Base-by-base conservation (phyloP, 2,113 vertebrate genomes). In the Carassius carassius region DNA sequence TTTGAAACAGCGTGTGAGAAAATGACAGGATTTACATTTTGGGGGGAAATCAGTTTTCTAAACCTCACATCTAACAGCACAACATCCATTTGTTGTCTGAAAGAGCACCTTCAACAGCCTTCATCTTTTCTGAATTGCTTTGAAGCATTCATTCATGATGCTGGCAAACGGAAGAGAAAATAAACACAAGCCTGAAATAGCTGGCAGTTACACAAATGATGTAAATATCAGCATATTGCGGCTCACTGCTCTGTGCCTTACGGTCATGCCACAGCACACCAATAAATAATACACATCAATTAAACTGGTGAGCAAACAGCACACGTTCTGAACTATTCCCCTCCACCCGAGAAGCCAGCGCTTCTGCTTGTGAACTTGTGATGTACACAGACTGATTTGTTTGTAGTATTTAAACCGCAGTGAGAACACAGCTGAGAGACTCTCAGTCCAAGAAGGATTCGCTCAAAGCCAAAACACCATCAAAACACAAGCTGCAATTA, bases 211-310 rank as follows among this genome's bases (percentile, higher is more conserved):
- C 12, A 77, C 49, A 75, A 75, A 75, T 75, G 13, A 75, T 51
- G 72, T 51, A 75, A 75, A 75, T 75, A 75, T 49, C 72, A 74
- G 2, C n/a, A 51, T 75, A 23, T 51, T 51, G 16, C n/a, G n/a
- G n/a, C 13, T 75, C 44, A 14, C 8, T 8, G 32, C 32, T 35
- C 67, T 70, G 44, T 49, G n/a, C 44, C 72, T 74, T 32, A 54
- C 16, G 19, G 54, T 19, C 17, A 78, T 1, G 35, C 17, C 10
- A 56, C 10, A 7, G 54, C 17, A n/a, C 2, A n/a, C 10, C 5
- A 10, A 79, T 79, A 62, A 44, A 79, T 44, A 79, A 41, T 25
- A 41, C 35, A 44, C 56, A 62, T 41, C 56, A 62, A 62, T 63
- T 79, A 79, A 79, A 79, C 3, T 17, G 35, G 56, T 0, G 62